Conservation (phyloP, 1,140 invertebrate genomes). For the Saxidomus purpurata region DNA sequence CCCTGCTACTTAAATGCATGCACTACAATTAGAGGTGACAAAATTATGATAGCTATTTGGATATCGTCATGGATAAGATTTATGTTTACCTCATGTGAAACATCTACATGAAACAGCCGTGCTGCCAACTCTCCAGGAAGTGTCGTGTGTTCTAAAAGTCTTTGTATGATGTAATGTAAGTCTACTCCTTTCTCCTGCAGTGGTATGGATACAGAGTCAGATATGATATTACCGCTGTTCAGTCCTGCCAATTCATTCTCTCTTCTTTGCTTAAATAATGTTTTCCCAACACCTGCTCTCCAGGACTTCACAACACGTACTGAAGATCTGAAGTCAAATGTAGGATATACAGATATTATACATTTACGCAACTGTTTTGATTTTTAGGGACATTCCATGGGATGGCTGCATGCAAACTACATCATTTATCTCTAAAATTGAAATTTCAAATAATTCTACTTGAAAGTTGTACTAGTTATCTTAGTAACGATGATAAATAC, state of each 20-base stretch:
- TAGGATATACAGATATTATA: too few species aligned
- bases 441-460: too few species aligned
- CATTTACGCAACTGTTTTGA: too few species aligned
- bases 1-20: too few species aligned
- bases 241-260: slow-evolving; percentile 5
- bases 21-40: too few species aligned
- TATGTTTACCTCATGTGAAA: slow-evolving; percentile 81
- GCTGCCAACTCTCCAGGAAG: slow-evolving; percentile 66
- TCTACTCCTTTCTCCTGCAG: slow-evolving; percentile 75
- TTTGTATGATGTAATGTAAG: slow-evolving; percentile 63
- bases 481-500: too few species aligned
- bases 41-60: too few species aligned
- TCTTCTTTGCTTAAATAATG: slow-evolving; percentile 75
- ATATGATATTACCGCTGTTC: neutral
- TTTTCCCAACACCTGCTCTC: slow-evolving; percentile 83
- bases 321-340: slow-evolving; percentile 64
- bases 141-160: slow-evolving; percentile 70
- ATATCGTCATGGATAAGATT: too few species aligned
- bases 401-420: too few species aligned
- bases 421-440: too few species aligned
- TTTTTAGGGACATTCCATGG: too few species aligned
- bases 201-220: slow-evolving; percentile 70
- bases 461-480: too few species aligned
- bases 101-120: slow-evolving; percentile 81
- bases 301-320: slow-evolving; percentile 80